Percentiles rank a stretch among this genome's conserved stretches.
These are phyloP conservation scores for Chouioia cunea DNA, from an alignment of 2,888 invertebrate species.

Conservation along the genomic window DNA sequence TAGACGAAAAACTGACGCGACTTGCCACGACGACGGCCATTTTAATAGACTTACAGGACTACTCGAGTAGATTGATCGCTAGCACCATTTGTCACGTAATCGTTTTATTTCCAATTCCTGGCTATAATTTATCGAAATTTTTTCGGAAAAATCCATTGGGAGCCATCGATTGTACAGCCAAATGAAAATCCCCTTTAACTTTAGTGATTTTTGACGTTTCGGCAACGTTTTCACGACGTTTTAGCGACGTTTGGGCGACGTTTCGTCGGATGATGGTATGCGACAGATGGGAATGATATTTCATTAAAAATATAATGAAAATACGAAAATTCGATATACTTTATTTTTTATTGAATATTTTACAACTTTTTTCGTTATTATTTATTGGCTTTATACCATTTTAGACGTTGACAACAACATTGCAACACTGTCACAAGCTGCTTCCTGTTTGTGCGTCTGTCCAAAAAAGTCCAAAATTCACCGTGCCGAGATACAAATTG, in stretches of 20 bases:
- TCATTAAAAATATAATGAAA: constrained; percentile 12
- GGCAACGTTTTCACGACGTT: no score
- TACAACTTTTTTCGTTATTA: no score
- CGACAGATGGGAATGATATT: neutral
- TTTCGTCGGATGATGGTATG: neutral
- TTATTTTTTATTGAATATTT: no score
- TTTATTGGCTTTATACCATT: no score
- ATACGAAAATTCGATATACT: neutral
- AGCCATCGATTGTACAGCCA: neutral
- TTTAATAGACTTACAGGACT: constrained; percentile 43
- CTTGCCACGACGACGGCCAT: constrained; percentile 44
- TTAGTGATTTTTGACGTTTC: neutral
- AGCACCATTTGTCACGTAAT: constrained; percentile 29
- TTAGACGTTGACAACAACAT: no score
- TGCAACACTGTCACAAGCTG: no score
- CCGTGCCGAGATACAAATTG: no score
- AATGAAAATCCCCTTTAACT: constrained; percentile 1
- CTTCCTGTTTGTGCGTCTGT: no score
- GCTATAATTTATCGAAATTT: neutral
- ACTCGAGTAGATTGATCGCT: constrained; percentile 47
- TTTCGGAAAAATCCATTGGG: neutral
- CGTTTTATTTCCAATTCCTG: no score
- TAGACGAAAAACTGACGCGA: constrained; percentile 42
- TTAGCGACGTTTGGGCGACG: no score
- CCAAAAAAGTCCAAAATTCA: no score